Base-by-base conservation (phyloP, 2,888 invertebrate genomes). In the Rugalucina vietnamica region DNA sequence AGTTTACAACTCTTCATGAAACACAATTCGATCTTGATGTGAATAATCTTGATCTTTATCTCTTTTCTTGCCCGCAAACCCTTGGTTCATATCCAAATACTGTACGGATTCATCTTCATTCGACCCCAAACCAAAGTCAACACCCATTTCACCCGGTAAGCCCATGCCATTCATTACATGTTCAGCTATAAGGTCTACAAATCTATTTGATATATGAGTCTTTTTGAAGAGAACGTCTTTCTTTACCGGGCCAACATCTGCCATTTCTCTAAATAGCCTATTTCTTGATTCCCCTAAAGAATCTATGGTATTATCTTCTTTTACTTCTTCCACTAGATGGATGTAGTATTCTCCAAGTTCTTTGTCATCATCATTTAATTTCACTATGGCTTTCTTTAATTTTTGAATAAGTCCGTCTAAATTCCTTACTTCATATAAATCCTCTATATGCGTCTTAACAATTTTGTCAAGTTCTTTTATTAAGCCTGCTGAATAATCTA, bases 401-500 rank as follows among this genome's bases (percentile, higher is more conserved):
- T 77, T 54, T n/a, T 34, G 39, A 29, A 73, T 50, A 49, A 86
- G 70, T 32, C 29, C 10, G 21, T 75, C 65, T 5, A 82, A 50
- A 32, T 84, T 80, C n/a, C 50, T 54, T 27, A 86, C 75, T 29
- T 82, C 84, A 70, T 84, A 82, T 69, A 86, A 36, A 50, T 86
- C 84, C 65, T 82, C 77, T 0, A 77, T 82, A 39, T 79, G 69
- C 50, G n/a, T 49, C 18, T 75, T 71, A 5, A 86, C 14, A 32
- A 86, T 74, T 12, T 81, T 71, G 37, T 84, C 84, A 14, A 86
- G 60, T 24, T 60, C 50, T 70, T 77, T 73, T 24, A 86, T 79
- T n/a, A 84, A 65, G 1, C 86, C 86, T 12, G 86, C 86, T 32
- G 72, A 81, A 2, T 82, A 77, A 65, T 75, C 84, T 0, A 86